These are phyloP conservation scores for Epinephelus lanceolatus DNA, from an alignment of 2,113 vertebrate genomes.

Conservation along the genomic window DNA sequence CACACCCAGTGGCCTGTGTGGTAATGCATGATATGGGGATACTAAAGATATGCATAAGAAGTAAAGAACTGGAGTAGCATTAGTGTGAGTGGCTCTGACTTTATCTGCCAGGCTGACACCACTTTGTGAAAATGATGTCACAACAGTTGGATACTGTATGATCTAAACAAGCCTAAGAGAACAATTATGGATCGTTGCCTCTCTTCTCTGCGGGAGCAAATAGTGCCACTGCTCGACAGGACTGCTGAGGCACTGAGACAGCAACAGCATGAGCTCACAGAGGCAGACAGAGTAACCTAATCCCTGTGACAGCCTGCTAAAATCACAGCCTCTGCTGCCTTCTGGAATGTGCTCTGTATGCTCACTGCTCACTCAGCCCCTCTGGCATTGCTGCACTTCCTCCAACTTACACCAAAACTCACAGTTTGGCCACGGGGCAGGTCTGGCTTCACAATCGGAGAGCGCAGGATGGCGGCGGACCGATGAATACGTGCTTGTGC, in stretches of 20 bases:
- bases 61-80: not conserved
- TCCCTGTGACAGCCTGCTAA: slow-evolving; percentile 83
- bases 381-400: slow-evolving; percentile 73
- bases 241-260: slow-evolving; percentile 68
- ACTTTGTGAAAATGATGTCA: slow-evolving; percentile 15
- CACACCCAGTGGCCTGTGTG: slow-evolving; percentile 53
- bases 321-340: slow-evolving; percentile 82
- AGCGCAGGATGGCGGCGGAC: not conserved
- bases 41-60: not conserved
- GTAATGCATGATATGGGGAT: slow-evolving; percentile 12
- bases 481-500: not conserved
- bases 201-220: slow-evolving; percentile 31
- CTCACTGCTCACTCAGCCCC: slow-evolving; percentile 73
- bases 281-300: slow-evolving; percentile 82
- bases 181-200: slow-evolving; percentile 37
- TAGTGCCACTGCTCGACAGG: slow-evolving; percentile 43
- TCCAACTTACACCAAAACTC: slow-evolving; percentile 67
- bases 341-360: slow-evolving; percentile 82
- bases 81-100: not conserved
- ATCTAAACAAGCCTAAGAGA: slow-evolving; percentile 28
- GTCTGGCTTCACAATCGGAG: slow-evolving; percentile 29
- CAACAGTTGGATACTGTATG: slow-evolving; percentile 17
- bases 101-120: not conserved
- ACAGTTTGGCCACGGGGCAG: slow-evolving; percentile 53
- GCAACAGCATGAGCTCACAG: slow-evolving; percentile 79